Evolutionary conservation across 2,113 vertebrate species (phyloP).

Genomic region (Pteruthius melanotis): DNA sequence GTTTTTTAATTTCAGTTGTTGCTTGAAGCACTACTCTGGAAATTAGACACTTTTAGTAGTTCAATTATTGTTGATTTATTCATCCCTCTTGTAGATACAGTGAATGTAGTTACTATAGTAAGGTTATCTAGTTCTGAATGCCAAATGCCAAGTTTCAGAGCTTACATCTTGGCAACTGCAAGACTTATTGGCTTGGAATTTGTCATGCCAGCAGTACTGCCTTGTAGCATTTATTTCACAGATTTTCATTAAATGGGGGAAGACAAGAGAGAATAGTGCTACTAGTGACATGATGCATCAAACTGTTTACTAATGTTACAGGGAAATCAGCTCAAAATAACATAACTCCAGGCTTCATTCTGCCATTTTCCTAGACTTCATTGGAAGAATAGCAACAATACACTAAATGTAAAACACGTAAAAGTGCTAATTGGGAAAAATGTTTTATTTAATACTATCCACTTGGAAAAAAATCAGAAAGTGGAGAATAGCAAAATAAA

Average conservation of each 20-base stretch:
- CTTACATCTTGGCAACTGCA: conserved; percentile 34
- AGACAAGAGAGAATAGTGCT: conserved; percentile 26
- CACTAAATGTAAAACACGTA: not conserved
- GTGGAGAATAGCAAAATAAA: not conserved
- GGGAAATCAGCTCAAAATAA: not conserved
- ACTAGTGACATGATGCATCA: not conserved
- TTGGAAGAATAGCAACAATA: not conserved
- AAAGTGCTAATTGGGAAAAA: not conserved
- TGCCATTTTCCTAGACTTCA: not conserved
- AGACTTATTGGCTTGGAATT: conserved; percentile 48
- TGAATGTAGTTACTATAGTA: conserved; percentile 51
- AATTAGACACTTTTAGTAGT: conserved; percentile 71
- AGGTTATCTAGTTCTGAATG: conserved; percentile 54
- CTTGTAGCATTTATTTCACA: conserved; percentile 41
- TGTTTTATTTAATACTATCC: not conserved
- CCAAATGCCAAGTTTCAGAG: conserved; percentile 39
- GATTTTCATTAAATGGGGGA: conserved; percentile 45
- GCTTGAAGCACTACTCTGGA: conserved; percentile 65
- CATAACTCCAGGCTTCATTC: not conserved
- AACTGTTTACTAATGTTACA: not conserved
- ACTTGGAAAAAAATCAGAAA: not conserved
- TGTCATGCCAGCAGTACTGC: conserved; percentile 26
- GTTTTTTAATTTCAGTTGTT: conserved; percentile 71
- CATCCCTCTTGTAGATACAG: conserved; percentile 45
- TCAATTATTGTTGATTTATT: conserved; percentile 72